Percentiles rank a stretch among this genome's conserved stretches.
Conservation (phyloP, 2,113 vertebrate genomes). For the Anolis sagrei region DNA sequence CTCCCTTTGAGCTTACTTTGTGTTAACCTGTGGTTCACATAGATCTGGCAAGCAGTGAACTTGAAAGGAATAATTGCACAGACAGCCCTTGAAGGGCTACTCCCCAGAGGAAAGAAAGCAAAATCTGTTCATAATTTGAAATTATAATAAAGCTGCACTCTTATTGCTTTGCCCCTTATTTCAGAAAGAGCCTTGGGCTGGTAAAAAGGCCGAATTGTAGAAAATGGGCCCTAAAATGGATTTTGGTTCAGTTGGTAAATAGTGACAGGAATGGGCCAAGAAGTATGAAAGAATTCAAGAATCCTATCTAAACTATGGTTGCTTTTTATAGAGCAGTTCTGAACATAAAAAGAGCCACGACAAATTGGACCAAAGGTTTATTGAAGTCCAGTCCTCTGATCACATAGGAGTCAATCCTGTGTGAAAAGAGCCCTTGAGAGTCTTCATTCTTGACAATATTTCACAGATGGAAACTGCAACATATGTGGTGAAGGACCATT, state of each 20-base stretch:
- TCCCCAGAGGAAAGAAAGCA: conserved; percentile 1
- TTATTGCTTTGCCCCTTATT: neutral
- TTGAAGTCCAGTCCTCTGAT: too few species aligned
- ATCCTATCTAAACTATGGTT: neutral
- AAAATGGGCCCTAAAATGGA: neutral
- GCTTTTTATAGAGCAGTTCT: neutral
- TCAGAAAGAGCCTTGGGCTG: neutral
- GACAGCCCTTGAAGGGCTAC: conserved; percentile 6
- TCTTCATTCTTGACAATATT: too few species aligned
- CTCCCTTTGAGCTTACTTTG: neutral
- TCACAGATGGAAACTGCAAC: too few species aligned
- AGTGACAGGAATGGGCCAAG: neutral
- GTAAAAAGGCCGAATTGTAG: neutral
- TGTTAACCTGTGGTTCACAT: neutral
- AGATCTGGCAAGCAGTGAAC: neutral
- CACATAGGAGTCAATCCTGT: too few species aligned
- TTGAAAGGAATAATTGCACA: conserved; percentile 7
- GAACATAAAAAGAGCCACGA: too few species aligned
- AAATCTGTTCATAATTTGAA: conserved; percentile 20
- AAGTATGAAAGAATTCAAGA: neutral
- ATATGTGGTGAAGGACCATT: too few species aligned
- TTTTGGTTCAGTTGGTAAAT: neutral
- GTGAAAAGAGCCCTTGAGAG: too few species aligned
- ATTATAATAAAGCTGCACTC: conserved; percentile 9
- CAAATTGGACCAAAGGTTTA: too few species aligned